Evolutionary conservation across 2,888 invertebrate genomes (phyloP).

Genomic region (Danaus chrysippus): DNA sequence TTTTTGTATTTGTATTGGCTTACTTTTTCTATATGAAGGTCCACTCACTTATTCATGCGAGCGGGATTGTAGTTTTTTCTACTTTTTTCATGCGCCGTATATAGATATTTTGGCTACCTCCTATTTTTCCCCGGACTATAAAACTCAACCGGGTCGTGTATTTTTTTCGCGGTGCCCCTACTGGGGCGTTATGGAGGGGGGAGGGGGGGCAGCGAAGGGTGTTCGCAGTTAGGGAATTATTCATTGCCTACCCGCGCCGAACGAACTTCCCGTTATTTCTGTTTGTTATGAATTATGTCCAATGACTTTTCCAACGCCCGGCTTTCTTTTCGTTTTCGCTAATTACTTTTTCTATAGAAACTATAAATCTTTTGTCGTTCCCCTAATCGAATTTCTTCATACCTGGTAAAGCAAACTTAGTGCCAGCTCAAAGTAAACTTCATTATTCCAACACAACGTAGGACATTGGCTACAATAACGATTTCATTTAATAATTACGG

Average conservation of each 20-base stretch:
- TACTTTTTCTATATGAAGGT: slow-evolving; percentile 72
- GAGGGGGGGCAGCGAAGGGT: slow-evolving; percentile 55
- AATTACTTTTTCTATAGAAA: slow-evolving; percentile 73
- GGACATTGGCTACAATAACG: not conserved
- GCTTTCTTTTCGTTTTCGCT: slow-evolving; percentile 71
- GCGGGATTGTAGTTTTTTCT: slow-evolving; percentile 72
- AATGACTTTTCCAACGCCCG: slow-evolving; percentile 73
- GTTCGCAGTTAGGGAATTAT: slow-evolving; percentile 78
- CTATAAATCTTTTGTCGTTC: slow-evolving; percentile 60
- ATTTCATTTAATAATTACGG: not conserved
- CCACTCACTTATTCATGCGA: slow-evolving; percentile 77
- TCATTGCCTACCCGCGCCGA: slow-evolving; percentile 77
- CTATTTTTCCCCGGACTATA: slow-evolving; percentile 76
- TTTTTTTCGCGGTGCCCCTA: slow-evolving; percentile 72
- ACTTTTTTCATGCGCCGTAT: slow-evolving; percentile 68
- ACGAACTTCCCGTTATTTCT: slow-evolving; percentile 77
- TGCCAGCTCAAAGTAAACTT: slow-evolving; percentile 6
- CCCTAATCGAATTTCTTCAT: slow-evolving; percentile 37
- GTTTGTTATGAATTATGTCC: slow-evolving; percentile 79
- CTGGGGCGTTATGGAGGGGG: slow-evolving; percentile 37
- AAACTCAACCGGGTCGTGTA: slow-evolving; percentile 72
- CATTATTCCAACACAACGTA: not conserved
- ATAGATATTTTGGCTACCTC: slow-evolving; percentile 76
- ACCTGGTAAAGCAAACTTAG: slow-evolving; percentile 27
- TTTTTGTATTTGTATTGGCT: slow-evolving; percentile 61